Evolutionary conservation across 2,113 vertebrate species (phyloP).

Genomic region (Marmota flaviventris): DNA sequence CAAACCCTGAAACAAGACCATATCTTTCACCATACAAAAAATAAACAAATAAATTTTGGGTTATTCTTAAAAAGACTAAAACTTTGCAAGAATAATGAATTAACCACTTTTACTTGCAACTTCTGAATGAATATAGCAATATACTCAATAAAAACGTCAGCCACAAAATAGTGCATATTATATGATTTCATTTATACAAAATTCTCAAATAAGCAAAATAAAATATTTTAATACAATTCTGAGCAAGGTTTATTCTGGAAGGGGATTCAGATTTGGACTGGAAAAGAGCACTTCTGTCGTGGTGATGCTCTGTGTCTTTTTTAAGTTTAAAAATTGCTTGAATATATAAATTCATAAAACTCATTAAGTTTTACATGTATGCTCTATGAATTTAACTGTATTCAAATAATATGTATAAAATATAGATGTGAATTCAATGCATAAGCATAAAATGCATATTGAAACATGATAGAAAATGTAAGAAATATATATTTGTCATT

Average conservation of each 20-base stretch:
- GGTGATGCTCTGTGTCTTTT: neutral
- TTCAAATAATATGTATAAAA: neutral
- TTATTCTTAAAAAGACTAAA: neutral
- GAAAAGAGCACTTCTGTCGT: neutral
- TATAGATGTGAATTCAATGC: neutral
- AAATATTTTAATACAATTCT: slow-evolving; percentile 5
- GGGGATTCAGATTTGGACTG: neutral
- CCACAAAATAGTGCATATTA: neutral
- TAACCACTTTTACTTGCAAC: neutral
- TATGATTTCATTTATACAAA: neutral
- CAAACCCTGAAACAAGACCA: neutral
- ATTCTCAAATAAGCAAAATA: neutral
- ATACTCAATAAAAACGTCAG: neutral
- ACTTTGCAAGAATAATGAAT: neutral
- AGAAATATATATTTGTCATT: neutral
- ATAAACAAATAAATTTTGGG: neutral
- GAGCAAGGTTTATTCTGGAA: neutral
- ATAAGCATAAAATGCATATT: neutral
- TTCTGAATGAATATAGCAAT: neutral
- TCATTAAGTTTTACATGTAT: neutral
- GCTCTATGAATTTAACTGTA: neutral
- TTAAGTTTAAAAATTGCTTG: neutral
- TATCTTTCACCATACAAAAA: neutral
- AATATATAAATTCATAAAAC: neutral
- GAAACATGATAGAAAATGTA: neutral